Conservation (phyloP, 2,888 invertebrate species). For the Deilephila elpenor region DNA sequence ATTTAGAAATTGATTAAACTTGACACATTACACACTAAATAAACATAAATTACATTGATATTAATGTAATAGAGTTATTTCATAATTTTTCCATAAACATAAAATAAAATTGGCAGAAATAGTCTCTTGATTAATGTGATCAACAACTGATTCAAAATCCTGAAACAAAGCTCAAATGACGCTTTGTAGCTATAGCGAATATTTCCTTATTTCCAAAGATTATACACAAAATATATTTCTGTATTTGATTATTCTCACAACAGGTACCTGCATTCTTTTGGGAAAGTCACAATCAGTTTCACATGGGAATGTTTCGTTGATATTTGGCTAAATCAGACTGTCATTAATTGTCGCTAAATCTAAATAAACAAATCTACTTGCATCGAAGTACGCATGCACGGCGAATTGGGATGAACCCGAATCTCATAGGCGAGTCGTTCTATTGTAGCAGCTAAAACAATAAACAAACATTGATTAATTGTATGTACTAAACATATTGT, state of each 20-base stretch:
- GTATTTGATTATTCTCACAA: constrained; percentile 7
- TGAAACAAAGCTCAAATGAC: not conserved
- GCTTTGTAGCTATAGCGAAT: not conserved
- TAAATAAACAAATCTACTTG: constrained; percentile 55
- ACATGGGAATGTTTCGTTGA: constrained; percentile 14
- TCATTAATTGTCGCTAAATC: constrained; percentile 54
- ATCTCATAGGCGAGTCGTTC: constrained; percentile 90
- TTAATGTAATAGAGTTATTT: not conserved
- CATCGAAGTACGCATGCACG: constrained; percentile 71
- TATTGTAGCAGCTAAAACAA: constrained; percentile 92
- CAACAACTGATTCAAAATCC: not conserved
- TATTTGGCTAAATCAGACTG: constrained; percentile 25
- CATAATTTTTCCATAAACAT: not conserved
- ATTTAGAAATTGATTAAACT: not conserved
- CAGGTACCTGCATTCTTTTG: constrained; percentile 1
- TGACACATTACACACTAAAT: not conserved
- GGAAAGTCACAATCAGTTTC: constrained; percentile 10
- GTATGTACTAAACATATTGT: constrained; percentile 33
- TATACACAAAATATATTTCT: constrained; percentile 27
- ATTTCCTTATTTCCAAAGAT: constrained; percentile 15
- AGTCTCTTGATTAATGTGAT: no score
- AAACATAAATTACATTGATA: not conserved
- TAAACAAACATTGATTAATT: constrained; percentile 65
- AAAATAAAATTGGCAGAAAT: not conserved
- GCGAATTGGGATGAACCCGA: constrained; percentile 62